Conservation (phyloP, 2,888 invertebrate species). For the Camponotus fellah region DNA sequence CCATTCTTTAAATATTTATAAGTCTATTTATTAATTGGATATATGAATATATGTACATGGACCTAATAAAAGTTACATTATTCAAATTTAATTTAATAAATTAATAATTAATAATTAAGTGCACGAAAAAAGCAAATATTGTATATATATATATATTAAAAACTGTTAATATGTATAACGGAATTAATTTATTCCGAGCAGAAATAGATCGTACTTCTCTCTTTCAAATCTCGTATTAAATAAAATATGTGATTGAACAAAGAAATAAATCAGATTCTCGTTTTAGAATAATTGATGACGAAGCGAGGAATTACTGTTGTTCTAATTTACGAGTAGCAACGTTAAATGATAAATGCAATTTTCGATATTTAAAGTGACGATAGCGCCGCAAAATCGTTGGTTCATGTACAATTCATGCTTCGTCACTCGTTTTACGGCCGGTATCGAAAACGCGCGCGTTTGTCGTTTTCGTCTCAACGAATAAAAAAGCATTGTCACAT, state of each 20-base stretch:
- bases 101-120: too few species aligned
- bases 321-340: background rate
- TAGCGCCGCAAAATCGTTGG: background rate
- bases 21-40: conserved; percentile 8
- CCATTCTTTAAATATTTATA: background rate
- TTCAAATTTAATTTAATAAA: conserved; percentile 7
- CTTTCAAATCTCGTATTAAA: background rate
- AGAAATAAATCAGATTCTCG: background rate
- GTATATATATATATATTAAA: background rate
- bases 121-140: background rate
- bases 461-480: conserved; percentile 11
- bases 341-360: conserved; percentile 29
- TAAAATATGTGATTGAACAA: background rate
- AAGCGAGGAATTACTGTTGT: background rate
- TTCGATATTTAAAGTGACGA: conserved; percentile 8
- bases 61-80: background rate
- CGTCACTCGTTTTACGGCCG: conserved; percentile 19
- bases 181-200: conserved; percentile 4
- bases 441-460: conserved; percentile 16
- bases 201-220: background rate
- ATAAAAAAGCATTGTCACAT: conserved; percentile 26
- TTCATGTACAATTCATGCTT: conserved; percentile 13
- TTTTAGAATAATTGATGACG: background rate
- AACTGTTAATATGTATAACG: background rate
- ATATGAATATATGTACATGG: background rate